phyloP scores from a whole-genome alignment of 2,888 invertebrate genomes.

The Eugnorisma glareosa region DNA sequence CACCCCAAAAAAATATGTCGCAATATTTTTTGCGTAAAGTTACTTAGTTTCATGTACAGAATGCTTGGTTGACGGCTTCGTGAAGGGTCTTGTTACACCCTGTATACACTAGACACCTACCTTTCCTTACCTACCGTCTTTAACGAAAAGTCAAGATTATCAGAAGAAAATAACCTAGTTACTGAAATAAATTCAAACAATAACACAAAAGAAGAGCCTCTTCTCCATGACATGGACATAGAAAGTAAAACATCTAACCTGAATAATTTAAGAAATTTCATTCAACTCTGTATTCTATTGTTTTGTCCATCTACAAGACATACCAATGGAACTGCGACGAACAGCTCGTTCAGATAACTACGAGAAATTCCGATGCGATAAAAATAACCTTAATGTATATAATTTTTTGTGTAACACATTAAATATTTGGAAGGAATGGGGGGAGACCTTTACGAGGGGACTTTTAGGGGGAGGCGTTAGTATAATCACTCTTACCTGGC shows the following conservation, averaged over 20 bases:
- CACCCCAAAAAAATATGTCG: too few relatives aligned
- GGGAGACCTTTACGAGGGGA: too few relatives aligned
- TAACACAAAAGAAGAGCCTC: neutral
- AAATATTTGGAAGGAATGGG: too few relatives aligned
- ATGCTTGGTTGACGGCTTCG: too few relatives aligned
- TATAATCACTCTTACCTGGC: too few relatives aligned
- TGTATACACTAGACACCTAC: too few relatives aligned
- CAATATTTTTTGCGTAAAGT: too few relatives aligned
- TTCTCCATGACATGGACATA: neutral
- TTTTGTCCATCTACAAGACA: slow-evolving; percentile 30
- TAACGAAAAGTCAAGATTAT: neutral
- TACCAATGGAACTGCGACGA: slow-evolving; percentile 5
- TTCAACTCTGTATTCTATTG: slow-evolving; percentile 25
- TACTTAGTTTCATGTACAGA: too few relatives aligned
- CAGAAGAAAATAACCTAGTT: neutral
- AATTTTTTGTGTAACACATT: neutral
- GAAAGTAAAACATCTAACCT: slow-evolving; percentile 24
- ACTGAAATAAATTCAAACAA: neutral
- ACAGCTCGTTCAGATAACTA: neutral
- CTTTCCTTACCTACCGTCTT: too few relatives aligned
- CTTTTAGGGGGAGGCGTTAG: too few relatives aligned
- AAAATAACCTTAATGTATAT: neutral
- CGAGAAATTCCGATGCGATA: neutral
- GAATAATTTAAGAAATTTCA: slow-evolving; percentile 4
- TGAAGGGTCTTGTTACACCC: too few relatives aligned